These are phyloP conservation scores for Ciconia maguari DNA, from an alignment of 2,113 vertebrate genomes.

Conservation along the genomic window DNA sequence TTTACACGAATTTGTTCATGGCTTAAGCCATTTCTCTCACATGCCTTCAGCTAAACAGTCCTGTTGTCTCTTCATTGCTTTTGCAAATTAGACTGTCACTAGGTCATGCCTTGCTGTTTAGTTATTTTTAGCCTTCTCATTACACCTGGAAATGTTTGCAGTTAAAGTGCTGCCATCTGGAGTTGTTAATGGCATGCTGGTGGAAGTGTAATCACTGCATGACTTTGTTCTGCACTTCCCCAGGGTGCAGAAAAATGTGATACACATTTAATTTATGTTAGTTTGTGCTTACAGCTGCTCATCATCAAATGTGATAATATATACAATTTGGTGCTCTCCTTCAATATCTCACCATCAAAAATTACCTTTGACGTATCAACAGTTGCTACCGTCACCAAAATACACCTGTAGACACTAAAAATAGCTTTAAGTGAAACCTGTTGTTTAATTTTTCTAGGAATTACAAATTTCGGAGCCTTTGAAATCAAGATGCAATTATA, in stretches of 20 bases:
- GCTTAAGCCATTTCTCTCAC: background rate
- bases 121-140: slow-evolving; percentile 59
- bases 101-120: slow-evolving; percentile 44
- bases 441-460: slow-evolving; percentile 42
- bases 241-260: slow-evolving; percentile 46
- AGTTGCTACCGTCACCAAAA: slow-evolving; percentile 37
- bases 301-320: slow-evolving; percentile 53
- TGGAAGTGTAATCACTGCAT: slow-evolving; percentile 58
- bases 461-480: slow-evolving; percentile 13
- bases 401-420: slow-evolving; percentile 34
- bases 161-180: slow-evolving; percentile 68
- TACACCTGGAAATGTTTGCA: slow-evolving; percentile 61
- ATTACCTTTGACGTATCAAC: slow-evolving; percentile 35
- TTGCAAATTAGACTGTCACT: slow-evolving; percentile 43
- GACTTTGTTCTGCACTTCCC: slow-evolving; percentile 54
- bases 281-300: slow-evolving; percentile 61
- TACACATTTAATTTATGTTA: slow-evolving; percentile 66
- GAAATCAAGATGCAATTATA: slow-evolving; percentile 28
- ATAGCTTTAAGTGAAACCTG: background rate
- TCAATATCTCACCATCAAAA: slow-evolving; percentile 35
- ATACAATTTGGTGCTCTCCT: slow-evolving; percentile 50
- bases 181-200: slow-evolving; percentile 66
- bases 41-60: background rate
- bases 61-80: slow-evolving; percentile 13
- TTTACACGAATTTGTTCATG: background rate